These are phyloP conservation scores for Timema cristinae DNA, from an alignment of 2,888 invertebrate genomes.

Conservation along the genomic window DNA sequence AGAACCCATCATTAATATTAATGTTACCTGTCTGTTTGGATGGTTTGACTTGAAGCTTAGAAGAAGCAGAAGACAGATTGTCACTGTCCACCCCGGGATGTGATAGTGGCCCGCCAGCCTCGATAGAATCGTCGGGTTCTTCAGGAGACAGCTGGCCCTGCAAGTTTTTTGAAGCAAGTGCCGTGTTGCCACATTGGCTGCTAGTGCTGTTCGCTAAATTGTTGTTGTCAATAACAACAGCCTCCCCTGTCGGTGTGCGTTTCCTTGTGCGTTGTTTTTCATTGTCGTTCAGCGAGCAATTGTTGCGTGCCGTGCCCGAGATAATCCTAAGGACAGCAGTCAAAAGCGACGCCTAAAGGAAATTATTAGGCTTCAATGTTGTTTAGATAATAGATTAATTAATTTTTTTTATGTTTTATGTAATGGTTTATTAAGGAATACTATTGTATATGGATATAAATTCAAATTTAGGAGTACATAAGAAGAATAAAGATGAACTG, in stretches of 20 bases:
- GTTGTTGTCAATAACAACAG: slow-evolving; percentile 47
- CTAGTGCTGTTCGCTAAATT: slow-evolving; percentile 36
- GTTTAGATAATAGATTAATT: too few relatives aligned
- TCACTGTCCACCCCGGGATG: slow-evolving; percentile 26
- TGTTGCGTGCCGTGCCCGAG: background rate
- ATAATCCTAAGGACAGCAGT: background rate
- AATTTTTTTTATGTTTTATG: too few relatives aligned
- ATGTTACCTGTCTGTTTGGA: slow-evolving; percentile 22
- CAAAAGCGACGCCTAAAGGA: slow-evolving; percentile 5
- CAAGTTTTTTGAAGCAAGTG: slow-evolving; percentile 23
- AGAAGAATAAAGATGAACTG: too few relatives aligned
- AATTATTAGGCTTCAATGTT: background rate
- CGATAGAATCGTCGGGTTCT: slow-evolving; percentile 3
- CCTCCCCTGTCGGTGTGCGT: slow-evolving; percentile 46
- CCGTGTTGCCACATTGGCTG: slow-evolving; percentile 2
- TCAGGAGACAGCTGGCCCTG: slow-evolving; percentile 21
- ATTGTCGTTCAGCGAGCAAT: background rate
- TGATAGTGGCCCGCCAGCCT: slow-evolving; percentile 8
- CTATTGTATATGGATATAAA: too few relatives aligned
- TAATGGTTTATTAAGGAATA: too few relatives aligned
- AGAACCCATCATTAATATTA: too few relatives aligned
- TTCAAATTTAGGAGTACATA: too few relatives aligned
- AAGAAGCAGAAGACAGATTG: slow-evolving; percentile 26
- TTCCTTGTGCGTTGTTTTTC: background rate
- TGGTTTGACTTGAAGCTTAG: slow-evolving; percentile 17